Conservation (phyloP, 53 echinoderm and acorn worm genomes). For the Actinopyga echinites region DNA sequence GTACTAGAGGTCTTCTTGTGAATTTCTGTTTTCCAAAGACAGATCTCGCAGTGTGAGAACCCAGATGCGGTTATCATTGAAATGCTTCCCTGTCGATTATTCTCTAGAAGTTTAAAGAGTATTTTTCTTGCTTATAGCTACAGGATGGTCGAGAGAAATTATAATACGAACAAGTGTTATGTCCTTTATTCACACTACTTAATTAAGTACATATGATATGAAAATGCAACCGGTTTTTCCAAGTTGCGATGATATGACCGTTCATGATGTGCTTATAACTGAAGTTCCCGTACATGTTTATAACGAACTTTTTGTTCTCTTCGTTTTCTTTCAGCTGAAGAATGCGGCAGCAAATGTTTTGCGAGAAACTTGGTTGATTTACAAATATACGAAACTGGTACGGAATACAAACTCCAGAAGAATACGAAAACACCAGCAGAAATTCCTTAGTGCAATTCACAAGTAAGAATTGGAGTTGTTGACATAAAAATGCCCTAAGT, state of each 20-base stretch:
- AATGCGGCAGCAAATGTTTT: constrained; percentile 99
- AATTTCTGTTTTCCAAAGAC: too few relatives aligned
- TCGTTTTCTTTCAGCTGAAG: constrained; percentile 76
- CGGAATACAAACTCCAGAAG: constrained; percentile 85
- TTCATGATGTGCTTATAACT: not conserved
- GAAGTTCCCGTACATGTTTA: not conserved
- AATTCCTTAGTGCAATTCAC: constrained; percentile 99
- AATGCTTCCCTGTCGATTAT: too few relatives aligned
- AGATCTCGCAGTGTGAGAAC: too few relatives aligned
- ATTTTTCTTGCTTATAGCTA: too few relatives aligned
- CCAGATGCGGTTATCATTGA: too few relatives aligned
- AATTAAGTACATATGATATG: not conserved
- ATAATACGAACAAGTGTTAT: too few relatives aligned
- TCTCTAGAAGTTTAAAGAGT: too few relatives aligned
- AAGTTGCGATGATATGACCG: not conserved
- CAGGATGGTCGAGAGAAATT: too few relatives aligned
- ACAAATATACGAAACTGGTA: constrained; percentile 99
- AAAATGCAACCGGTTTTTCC: not conserved
- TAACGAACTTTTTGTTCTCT: not conserved
- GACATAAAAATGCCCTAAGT: too few relatives aligned
- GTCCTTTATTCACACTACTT: too few relatives aligned
- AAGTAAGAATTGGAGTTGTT: constrained; percentile 74
- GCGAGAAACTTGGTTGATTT: constrained; percentile 98
- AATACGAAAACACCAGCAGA: constrained; percentile 98
- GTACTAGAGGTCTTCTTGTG: too few relatives aligned